Conservation (phyloP, 2,113 vertebrate species). For the Bothrops jararaca region DNA sequence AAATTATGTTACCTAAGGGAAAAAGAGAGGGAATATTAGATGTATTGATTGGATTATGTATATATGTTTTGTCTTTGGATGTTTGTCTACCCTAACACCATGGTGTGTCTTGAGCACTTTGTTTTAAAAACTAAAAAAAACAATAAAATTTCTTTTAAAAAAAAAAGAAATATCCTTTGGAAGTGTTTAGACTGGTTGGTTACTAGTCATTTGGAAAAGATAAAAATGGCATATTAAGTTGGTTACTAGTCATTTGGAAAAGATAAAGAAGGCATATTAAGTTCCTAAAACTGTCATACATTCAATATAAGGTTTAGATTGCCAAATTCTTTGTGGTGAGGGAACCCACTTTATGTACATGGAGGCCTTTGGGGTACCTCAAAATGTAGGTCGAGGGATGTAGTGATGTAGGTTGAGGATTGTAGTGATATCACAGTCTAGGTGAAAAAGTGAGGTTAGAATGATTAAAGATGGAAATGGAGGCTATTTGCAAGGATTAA, state of each 20-base stretch:
- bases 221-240: neutral
- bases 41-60: too few relatives aligned
- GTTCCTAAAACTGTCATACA: neutral
- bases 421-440: neutral
- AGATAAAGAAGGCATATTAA: neutral
- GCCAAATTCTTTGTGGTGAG: neutral
- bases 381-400: neutral
- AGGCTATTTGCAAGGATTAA: neutral
- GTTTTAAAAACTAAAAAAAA: too few relatives aligned
- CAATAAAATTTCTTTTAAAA: too few relatives aligned
- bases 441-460: neutral
- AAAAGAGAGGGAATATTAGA: too few relatives aligned
- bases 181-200: neutral
- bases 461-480: neutral
- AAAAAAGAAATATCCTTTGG: neutral
- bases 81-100: too few relatives aligned
- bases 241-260: neutral
- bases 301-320: neutral
- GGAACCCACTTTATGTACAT: neutral
- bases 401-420: neutral
- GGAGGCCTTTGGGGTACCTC: neutral
- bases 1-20: too few relatives aligned
- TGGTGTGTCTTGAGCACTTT: too few relatives aligned
- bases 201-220: neutral
- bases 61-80: too few relatives aligned